Base-by-base conservation (phyloP, 2,888 invertebrate species). In the Philereme transversata region DNA sequence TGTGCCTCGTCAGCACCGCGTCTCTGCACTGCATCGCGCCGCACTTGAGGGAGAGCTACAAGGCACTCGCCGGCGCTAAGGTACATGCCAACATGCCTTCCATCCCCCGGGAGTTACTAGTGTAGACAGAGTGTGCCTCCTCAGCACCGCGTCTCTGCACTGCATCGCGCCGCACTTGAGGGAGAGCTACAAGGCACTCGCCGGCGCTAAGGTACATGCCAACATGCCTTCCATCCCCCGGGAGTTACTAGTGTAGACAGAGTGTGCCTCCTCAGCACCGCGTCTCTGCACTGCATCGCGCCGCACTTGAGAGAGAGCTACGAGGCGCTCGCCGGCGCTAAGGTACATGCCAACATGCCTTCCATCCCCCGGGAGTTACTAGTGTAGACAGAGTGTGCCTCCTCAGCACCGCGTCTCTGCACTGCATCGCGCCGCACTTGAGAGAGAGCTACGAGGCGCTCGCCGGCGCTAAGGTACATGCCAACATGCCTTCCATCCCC, bases 1-100 rank as follows among this genome's bases (percentile, higher is more conserved):
- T 46, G n/a, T 54, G 53, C 33, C 46, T 47, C 5, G 6, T 53
- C n/a, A 43, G 43, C n/a, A 36, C 46, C 33, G 53, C 33, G n/a
- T 10, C 43, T 0, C 10, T 43, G 55, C 1, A 47, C 34, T 10
- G 34, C 4, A 8, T 49, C 6, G 49, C 11, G 4, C 35, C 43
- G 0, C 43, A 50, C 0, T 22, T 56, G 22, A 45, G 45, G 22
- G 7, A 7, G n/a, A 4, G 6, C 2, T 45, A 22, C 10, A 22
- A 45, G 22, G 7, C 5, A 7, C 5, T 22, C 3, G 45, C 22
- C 22, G 22, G 10, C 7, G 6, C 45, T 7, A 45, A 45, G 45
- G 45, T 45, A 6, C 4, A 38, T 38, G 22, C 22, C 22, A 2
- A 22, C 22, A 3, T 1, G 22, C 22, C 22, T 22, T 1, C 22